Percentiles rank a stretch among this genome's conserved stretches.
phyloP scores from a whole-genome alignment of 2,113 vertebrate genomes.

The Tichodroma muraria region DNA sequence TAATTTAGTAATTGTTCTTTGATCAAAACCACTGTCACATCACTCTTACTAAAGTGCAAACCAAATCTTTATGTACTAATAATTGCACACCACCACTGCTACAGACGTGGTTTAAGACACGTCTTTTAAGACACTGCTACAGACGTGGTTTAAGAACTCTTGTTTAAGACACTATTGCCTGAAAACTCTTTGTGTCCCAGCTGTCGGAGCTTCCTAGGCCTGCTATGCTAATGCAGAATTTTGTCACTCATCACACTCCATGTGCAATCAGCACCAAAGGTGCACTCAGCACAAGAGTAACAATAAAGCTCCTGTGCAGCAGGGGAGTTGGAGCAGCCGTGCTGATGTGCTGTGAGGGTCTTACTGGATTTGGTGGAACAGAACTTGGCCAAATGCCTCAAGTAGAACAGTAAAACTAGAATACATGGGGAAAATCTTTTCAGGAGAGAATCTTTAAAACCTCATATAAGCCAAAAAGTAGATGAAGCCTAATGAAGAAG shows the following conservation, averaged over 20 bases:
- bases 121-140: too few relatives aligned
- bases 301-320: not conserved
- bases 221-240: not conserved
- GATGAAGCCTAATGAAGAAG: not conserved
- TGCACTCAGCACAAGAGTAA: too few relatives aligned
- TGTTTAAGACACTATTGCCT: not conserved
- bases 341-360: not conserved
- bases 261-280: not conserved
- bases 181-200: not conserved
- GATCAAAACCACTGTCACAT: not conserved
- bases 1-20: not conserved
- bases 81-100: too few relatives aligned
- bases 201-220: not conserved
- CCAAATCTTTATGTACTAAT: not conserved
- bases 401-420: not conserved
- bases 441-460: not conserved
- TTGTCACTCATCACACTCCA: not conserved
- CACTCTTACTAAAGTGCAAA: not conserved
- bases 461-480: not conserved
- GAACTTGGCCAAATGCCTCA: not conserved
- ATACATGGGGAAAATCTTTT: not conserved
- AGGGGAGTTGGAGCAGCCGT: rapidly evolving
- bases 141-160: too few relatives aligned
- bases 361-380: not conserved
- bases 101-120: not conserved